These are phyloP conservation scores for Drosophila austrosaltans DNA, from an alignment of 2,888 invertebrate genomes.

Conservation along the genomic window DNA sequence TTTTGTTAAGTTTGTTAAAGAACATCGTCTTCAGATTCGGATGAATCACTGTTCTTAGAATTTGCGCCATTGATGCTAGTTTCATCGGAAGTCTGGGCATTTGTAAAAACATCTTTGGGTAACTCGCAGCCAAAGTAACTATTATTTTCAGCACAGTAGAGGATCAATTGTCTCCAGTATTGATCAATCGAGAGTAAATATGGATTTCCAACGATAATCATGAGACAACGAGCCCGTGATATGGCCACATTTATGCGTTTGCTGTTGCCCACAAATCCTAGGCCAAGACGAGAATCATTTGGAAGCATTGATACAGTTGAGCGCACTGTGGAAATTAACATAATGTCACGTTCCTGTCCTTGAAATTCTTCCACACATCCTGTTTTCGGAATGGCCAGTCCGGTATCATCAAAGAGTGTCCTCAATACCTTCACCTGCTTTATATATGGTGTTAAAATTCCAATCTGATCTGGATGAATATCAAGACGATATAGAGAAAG, in stretches of 20 bases:
- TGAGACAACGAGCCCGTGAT: constrained; percentile 90
- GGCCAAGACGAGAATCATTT: constrained; percentile 84
- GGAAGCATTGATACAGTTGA: constrained; percentile 83
- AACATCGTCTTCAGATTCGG: background rate
- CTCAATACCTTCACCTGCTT: constrained; percentile 89
- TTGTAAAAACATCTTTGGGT: constrained; percentile 72
- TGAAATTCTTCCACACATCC: constrained; percentile 95
- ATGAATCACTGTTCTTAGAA: background rate
- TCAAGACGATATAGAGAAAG: constrained; percentile 88
- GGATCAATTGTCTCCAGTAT: constrained; percentile 88
- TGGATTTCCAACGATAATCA: constrained; percentile 94
- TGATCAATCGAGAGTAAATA: constrained; percentile 87
- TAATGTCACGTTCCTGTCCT: constrained; percentile 87
- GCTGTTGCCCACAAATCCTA: constrained; percentile 90
- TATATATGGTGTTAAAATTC: constrained; percentile 95
- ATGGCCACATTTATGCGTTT: constrained; percentile 95
- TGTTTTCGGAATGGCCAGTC: constrained; percentile 86
- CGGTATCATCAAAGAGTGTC: constrained; percentile 83
- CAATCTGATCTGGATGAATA: constrained; percentile 86
- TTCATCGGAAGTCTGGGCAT: background rate
- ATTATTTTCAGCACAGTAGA: constrained; percentile 86
- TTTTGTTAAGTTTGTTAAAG: background rate
- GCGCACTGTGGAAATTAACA: constrained; percentile 89
- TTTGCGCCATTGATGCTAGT: too few relatives aligned
- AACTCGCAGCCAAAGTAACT: constrained; percentile 89